These are phyloP conservation scores for Drepana arcuata DNA, from an alignment of 1,140 invertebrate species.

Conservation along the genomic window DNA sequence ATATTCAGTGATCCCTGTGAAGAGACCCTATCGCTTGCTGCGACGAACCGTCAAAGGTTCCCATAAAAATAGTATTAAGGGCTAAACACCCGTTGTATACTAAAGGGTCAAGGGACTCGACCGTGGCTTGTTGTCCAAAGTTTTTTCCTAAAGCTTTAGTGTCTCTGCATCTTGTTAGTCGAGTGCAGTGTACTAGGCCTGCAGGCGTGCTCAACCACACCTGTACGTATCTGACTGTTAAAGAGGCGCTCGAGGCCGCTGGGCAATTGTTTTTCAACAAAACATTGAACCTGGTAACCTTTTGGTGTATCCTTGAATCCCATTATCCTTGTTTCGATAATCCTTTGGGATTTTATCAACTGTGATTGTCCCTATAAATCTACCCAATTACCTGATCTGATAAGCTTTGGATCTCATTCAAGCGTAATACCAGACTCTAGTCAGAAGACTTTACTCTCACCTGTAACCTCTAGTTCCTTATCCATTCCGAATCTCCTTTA, in stretches of 20 bases:
- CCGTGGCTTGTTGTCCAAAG: constrained; percentile 28
- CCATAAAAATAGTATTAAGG: constrained; percentile 60
- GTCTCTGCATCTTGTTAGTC: constrained; percentile 25
- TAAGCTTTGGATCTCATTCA: no score
- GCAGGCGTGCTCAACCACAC: constrained; percentile 54
- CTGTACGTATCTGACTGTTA: constrained; percentile 47
- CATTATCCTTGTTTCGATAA: no score
- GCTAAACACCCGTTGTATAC: constrained; percentile 45
- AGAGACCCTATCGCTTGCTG: constrained; percentile 42
- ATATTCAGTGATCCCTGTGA: constrained; percentile 32
- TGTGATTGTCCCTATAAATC: no score
- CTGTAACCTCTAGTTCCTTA: constrained; percentile 6
- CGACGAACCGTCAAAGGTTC: constrained; percentile 38
- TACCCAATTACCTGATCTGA: no score
- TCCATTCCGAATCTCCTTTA: no score
- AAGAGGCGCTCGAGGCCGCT: constrained; percentile 45
- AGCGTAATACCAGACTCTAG: no score
- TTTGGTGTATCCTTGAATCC: constrained; percentile 5
- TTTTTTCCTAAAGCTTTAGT: constrained; percentile 17
- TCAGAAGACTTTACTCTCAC: no score
- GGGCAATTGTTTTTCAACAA: constrained; percentile 68
- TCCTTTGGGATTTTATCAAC: no score
- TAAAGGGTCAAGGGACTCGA: constrained; percentile 44
- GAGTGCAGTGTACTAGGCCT: constrained; percentile 36
- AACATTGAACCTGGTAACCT: constrained; percentile 59